Percentiles rank a stretch among this genome's conserved stretches.
Conservation (phyloP, 2,888 invertebrate species). For the Poecilobothrus nobilitatus region DNA sequence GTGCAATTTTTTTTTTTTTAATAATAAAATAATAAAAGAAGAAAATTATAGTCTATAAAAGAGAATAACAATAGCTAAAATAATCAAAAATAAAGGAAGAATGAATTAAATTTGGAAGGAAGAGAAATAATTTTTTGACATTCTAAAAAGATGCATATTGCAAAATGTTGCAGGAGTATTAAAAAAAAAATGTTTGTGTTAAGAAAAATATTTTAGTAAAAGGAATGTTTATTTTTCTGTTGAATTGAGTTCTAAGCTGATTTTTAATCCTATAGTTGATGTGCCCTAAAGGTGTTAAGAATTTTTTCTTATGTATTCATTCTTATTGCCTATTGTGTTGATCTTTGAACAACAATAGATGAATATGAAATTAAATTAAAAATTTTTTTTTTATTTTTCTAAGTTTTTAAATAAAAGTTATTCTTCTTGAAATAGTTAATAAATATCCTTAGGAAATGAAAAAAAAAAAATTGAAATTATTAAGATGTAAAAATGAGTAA, state of each 20-base stretch:
- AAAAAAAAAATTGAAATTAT: too few relatives aligned
- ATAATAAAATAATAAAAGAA: neutral
- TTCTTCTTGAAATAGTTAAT: too few relatives aligned
- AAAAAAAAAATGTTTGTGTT: neutral
- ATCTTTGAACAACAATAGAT: neutral
- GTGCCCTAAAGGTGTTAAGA: neutral
- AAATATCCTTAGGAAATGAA: too few relatives aligned
- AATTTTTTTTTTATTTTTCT: neutral
- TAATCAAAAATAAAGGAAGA: neutral
- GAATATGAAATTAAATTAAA: neutral
- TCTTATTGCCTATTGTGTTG: neutral
- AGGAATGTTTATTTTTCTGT: too few relatives aligned
- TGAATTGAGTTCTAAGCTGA: too few relatives aligned
- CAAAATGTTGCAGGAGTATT: neutral
- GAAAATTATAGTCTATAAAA: neutral
- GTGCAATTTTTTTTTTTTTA: neutral
- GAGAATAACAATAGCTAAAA: neutral
- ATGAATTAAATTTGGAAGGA: neutral
- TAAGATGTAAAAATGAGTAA: too few relatives aligned
- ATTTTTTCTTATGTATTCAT: neutral
- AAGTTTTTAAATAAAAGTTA: too few relatives aligned
- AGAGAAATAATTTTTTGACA: too few relatives aligned
- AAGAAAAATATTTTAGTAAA: too few relatives aligned
- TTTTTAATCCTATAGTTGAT: neutral
- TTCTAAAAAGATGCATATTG: neutral